Percentiles rank a stretch among this genome's conserved stretches.
Conservation (phyloP, 2,888 invertebrate genomes). For the Leuctra nigra region DNA sequence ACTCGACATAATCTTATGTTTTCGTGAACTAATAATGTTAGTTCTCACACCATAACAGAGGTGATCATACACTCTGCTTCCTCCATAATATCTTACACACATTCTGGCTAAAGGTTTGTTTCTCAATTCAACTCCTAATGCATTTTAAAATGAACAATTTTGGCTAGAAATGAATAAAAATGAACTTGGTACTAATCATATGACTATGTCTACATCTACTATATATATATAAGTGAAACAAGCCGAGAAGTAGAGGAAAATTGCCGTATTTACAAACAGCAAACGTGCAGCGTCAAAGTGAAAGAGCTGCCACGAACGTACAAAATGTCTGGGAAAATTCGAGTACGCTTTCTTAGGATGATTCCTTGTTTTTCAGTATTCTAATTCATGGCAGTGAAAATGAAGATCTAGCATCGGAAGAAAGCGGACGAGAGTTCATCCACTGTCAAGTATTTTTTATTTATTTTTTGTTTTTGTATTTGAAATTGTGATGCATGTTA, state of each 20-base stretch:
- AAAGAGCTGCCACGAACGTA: conserved; percentile 16
- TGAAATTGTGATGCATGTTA: background rate
- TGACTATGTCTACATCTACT: conserved; percentile 25
- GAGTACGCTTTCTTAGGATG: background rate
- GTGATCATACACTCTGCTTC: background rate
- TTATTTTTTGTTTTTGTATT: background rate
- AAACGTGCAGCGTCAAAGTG: background rate
- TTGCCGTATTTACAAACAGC: conserved; percentile 15
- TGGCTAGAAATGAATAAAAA: conserved; percentile 22
- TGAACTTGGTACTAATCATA: conserved; percentile 12
- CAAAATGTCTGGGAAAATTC: background rate
- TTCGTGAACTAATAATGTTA: too few relatives aligned
- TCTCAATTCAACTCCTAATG: background rate
- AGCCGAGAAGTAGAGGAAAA: conserved; percentile 18
- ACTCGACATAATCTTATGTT: background rate
- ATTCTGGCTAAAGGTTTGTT: background rate
- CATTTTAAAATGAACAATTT: background rate
- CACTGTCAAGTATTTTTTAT: background rate
- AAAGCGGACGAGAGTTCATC: background rate
- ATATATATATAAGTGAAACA: conserved; percentile 21
- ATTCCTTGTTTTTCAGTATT: background rate
- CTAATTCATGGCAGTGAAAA: conserved; percentile 1
- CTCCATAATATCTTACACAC: background rate
- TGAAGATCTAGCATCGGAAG: background rate
- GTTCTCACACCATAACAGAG: too few relatives aligned